Evolutionary conservation across 2,797 vertebrate species (phyloP), one percentile per base, ranked within the genome.

Genomic region (Oreonectes daqikongensis): DNA sequence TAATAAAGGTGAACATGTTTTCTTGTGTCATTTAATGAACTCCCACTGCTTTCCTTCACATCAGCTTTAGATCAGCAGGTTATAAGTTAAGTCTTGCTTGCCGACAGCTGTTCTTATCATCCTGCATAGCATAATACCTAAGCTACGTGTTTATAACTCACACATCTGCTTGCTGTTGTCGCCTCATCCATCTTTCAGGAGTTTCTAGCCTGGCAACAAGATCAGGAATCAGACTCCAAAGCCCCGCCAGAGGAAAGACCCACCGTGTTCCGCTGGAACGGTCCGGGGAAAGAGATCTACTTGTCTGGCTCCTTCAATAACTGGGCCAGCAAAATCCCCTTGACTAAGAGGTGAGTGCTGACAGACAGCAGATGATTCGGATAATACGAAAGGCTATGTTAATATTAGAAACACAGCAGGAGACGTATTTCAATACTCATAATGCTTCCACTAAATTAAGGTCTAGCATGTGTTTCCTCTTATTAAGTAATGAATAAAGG

Each of bases 251-350:
- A 94, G 32, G 95, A 94, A 69, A 92, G 94, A 38, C 97, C 96
- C 0, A 99, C 98, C 0, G 95, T 99, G 5, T 99, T 99, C 80
- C 94, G 94, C 20, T 99, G 97, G 97, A 89, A 92, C 0, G 95
- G 95, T 2, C 92, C 87, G 0, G 97, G 94, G 71, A 99, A 96
- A 60, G 98, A 99, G 0, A 95, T 99, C 63, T 99, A 92, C 83
- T 88, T 99, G 28, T 96, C 98, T 0, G 98, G 98, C 0, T 97
- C 97, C 22, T 99, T 99, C 81, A 98, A 99, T 91, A 98, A 96
- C 90, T 99, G 98, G 98, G 90, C 89, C 79, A 91, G 87, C 69
- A 99, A 98, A 90, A 96, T 99, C 81, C 98, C 98, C 0, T 94
- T 99, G 63, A 97, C 95, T 15, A 94, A 90, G 86, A 99, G 97